Conservation (phyloP, 2,113 vertebrate genomes). For the Paradoxurus hermaphroditus region DNA sequence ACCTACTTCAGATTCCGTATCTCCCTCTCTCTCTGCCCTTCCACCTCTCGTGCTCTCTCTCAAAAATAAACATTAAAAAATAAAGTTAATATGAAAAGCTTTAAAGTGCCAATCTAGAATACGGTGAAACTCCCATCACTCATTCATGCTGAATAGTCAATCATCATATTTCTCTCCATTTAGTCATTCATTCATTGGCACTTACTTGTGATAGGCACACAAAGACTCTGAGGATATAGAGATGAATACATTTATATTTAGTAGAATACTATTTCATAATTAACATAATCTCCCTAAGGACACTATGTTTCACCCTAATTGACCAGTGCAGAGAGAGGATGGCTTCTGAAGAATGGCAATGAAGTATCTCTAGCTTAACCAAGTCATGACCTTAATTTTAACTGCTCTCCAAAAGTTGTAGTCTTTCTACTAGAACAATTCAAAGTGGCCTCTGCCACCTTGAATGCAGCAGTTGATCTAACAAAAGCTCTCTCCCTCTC, state of each 20-base stretch:
- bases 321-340: neutral
- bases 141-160: neutral
- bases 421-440: neutral
- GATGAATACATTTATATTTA: neutral
- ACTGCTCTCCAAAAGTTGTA: neutral
- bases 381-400: conserved; percentile 17
- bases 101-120: neutral
- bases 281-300: neutral
- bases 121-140: neutral
- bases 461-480: neutral
- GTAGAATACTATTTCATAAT: neutral
- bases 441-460: neutral
- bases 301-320: neutral
- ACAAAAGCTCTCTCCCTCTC: neutral
- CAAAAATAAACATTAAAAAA: too few relatives aligned
- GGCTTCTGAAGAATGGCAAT: neutral
- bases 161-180: neutral
- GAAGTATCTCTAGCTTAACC: neutral
- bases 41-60: too few relatives aligned
- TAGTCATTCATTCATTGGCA: neutral
- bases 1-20: too few relatives aligned
- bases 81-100: neutral
- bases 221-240: neutral
- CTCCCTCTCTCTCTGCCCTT: too few relatives aligned
- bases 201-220: neutral